Conservation (phyloP, 2,888 invertebrate species). For the Apodemia duryi region DNA sequence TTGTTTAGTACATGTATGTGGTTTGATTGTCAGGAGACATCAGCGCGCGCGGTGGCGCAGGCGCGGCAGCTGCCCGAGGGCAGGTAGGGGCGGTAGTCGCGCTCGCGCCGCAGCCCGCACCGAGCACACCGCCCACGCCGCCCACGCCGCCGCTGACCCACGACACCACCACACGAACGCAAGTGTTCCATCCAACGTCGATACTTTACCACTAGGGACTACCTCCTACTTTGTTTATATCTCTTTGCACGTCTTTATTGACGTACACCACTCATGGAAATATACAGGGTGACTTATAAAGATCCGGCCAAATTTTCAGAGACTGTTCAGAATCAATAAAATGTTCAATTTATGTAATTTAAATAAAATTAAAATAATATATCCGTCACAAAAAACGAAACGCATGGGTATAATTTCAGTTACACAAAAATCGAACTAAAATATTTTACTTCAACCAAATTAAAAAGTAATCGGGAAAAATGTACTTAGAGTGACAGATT, state of each 20-base stretch:
- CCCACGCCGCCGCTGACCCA: slow-evolving; percentile 29
- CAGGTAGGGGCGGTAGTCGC: slow-evolving; percentile 57
- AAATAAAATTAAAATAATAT: no score
- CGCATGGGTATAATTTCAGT: no score
- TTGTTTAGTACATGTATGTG: no score
- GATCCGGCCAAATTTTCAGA: no score
- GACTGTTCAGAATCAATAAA: no score
- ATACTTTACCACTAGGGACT: not conserved
- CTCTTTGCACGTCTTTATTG: not conserved
- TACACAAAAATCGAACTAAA: no score
- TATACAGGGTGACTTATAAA: no score
- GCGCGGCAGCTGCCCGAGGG: slow-evolving; percentile 64
- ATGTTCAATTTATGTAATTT: no score
- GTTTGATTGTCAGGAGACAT: slow-evolving; percentile 36
- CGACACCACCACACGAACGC: not conserved
- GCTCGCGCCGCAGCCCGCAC: slow-evolving; percentile 37
- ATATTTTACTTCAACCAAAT: no score
- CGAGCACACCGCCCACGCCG: slow-evolving; percentile 29
- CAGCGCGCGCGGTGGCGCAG: slow-evolving; percentile 49
- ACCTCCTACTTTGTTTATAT: not conserved
- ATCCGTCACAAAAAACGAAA: no score
- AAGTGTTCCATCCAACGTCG: not conserved
- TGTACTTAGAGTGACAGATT: no score
- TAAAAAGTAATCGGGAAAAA: no score
- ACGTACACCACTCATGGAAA: not conserved